Evolutionary conservation across 2,888 invertebrate species (phyloP).

Genomic region (Psylliodes chrysocephalus): DNA sequence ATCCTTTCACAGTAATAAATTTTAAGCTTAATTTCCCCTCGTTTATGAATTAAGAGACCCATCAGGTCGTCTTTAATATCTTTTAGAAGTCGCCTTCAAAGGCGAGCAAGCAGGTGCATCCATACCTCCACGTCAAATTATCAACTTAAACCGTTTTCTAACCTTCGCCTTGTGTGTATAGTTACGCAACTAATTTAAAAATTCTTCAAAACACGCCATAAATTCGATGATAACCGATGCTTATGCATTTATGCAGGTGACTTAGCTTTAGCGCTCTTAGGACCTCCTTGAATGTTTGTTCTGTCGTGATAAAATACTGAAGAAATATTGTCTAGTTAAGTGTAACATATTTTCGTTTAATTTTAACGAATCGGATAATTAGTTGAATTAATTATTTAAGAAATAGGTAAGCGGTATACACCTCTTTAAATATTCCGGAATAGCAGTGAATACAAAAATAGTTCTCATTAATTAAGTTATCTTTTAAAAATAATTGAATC

Average conservation of each 20-base stretch:
- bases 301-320: background rate
- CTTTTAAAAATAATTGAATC: too few species aligned
- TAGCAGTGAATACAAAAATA: too few species aligned
- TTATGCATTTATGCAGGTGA: background rate
- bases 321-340: too few species aligned
- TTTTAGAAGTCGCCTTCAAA: background rate
- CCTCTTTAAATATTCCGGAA: too few species aligned
- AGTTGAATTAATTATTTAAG: too few species aligned
- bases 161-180: background rate
- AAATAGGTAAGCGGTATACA: too few species aligned
- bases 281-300: background rate
- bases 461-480: too few species aligned
- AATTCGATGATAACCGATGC: background rate
- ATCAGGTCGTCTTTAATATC: background rate
- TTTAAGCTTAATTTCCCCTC: background rate
- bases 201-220: conserved; percentile 1
- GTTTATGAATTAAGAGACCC: background rate
- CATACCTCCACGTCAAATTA: background rate
- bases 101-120: background rate
- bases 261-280: background rate
- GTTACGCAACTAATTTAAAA: background rate
- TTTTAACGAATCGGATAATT: too few species aligned
- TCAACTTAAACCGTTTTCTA: background rate
- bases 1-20: background rate
- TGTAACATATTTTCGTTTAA: too few species aligned